Base-by-base conservation (phyloP, 2,888 invertebrate genomes). In the Heliconius sara region DNA sequence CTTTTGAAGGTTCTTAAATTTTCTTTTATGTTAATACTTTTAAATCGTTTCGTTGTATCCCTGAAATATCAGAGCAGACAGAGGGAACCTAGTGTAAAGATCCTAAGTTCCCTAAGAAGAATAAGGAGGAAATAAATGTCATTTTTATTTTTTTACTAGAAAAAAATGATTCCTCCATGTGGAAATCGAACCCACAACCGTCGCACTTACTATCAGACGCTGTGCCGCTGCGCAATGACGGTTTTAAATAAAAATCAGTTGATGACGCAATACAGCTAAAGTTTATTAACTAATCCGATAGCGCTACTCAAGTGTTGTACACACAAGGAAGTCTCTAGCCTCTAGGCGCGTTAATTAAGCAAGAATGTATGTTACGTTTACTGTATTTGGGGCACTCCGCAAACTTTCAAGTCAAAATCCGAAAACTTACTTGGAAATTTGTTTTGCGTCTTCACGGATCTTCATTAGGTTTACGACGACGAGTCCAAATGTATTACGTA, bases 281-380 rank as follows among this genome's bases (percentile, higher is more conserved):
- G 22, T 70, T 43, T 47, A 70, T 70, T 70, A 60, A 60, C 60
- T 60, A 27, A 70, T 70, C 43, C n/a, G 70, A 39, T 43, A 27
- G 75, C 75, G 63, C 63, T 19, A 68, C 72, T 47, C 60, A 75
- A 76, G 72, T 66, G 77, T 73, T 78, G 78, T 47, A 73, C 68
- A 74, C 78, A 79, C 63, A 68, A 79, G 78, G 74, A 73, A 75
- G 68, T 73, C 65, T 65, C 25, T 47, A 34, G 78, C 68, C 78
- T 75, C 85, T 86, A 85, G 88, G 89, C 87, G 88, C 89, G 91
- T 90, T 93, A 94, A 94, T 94, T 94, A 93, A 91, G 89, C 91
- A 91, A 89, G 90, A 91, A 91, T 92, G 89, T 89, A 89, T 34
- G 89, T 89, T 22, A 89, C 43, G 68, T 68, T 68, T 47, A 43